These are phyloP conservation scores for Phaetusa simplex DNA, from an alignment of 2,113 vertebrate species.

Conservation along the genomic window DNA sequence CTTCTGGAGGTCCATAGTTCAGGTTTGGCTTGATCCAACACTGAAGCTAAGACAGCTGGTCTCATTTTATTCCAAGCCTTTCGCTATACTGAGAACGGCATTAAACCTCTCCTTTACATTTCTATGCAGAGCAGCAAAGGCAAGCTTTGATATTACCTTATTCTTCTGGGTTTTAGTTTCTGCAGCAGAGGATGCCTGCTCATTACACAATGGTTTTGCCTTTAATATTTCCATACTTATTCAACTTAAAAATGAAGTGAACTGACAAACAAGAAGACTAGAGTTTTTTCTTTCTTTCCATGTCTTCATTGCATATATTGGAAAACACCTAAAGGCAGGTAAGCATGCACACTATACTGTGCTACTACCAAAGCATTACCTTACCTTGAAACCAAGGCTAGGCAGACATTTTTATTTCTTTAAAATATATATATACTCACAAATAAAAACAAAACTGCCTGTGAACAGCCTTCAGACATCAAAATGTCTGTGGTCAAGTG, in stretches of 20 bases:
- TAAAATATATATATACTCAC: not conserved
- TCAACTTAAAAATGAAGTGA: not conserved
- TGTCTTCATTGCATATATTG: not conserved
- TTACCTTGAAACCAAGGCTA: not conserved
- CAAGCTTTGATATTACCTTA: not conserved
- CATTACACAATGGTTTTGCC: not conserved
- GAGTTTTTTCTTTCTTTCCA: not conserved
- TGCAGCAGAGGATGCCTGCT: not conserved
- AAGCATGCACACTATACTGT: not conserved
- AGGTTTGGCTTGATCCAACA: not conserved
- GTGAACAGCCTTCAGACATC: not conserved
- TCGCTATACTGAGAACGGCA: not conserved
- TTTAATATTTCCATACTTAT: not conserved
- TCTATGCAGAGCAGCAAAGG: not conserved
- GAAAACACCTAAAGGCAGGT: not conserved
- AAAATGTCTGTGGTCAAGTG: slow-evolving; percentile 29
- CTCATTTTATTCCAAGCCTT: not conserved
- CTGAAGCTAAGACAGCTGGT: not conserved
- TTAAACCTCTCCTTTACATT: not conserved
- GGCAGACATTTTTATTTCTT: not conserved
- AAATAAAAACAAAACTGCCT: not conserved
- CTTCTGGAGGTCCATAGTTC: not conserved
- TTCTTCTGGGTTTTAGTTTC: not conserved
- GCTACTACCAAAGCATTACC: not conserved
- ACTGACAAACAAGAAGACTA: not conserved